Conservation (phyloP, 2,888 invertebrate species). For the Beris chalybata region DNA sequence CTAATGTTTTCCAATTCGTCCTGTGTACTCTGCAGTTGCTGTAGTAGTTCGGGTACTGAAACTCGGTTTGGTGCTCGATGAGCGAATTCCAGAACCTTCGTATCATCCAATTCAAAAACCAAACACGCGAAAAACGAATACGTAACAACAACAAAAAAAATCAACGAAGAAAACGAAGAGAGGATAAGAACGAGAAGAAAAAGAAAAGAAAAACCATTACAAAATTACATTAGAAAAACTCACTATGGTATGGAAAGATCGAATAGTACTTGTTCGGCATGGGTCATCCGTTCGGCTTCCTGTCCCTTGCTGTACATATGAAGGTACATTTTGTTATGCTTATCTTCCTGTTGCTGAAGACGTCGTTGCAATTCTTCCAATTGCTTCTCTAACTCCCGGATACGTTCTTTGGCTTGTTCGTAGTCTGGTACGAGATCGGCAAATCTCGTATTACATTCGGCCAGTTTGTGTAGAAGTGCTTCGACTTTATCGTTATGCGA, state of each 20-base stretch:
- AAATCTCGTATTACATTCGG: slow-evolving; percentile 76
- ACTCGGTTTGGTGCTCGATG: slow-evolving; percentile 68
- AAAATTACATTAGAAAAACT: neutral
- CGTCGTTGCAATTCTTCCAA: slow-evolving; percentile 71
- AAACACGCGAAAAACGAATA: slow-evolving; percentile 2
- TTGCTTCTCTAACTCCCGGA: slow-evolving; percentile 71
- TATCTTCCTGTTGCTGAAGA: slow-evolving; percentile 70
- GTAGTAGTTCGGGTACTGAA: slow-evolving; percentile 78
- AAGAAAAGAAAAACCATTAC: slow-evolving; percentile 19
- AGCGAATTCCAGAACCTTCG: slow-evolving; percentile 57
- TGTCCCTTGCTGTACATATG: slow-evolving; percentile 83
- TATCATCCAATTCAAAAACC: neutral
- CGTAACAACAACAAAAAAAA: neutral
- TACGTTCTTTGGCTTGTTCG: slow-evolving; percentile 72
- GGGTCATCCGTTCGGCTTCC: slow-evolving; percentile 74
- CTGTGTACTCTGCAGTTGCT: slow-evolving; percentile 82
- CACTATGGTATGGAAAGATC: slow-evolving; percentile 33
- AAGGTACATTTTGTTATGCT: slow-evolving; percentile 75
- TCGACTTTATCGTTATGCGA: slow-evolving; percentile 80
- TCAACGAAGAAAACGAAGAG: neutral
- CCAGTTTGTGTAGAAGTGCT: slow-evolving; percentile 69
- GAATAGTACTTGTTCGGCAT: slow-evolving; percentile 66
- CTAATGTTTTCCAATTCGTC: slow-evolving; percentile 85
- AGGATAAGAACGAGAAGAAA: neutral
- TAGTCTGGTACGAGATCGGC: slow-evolving; percentile 75